Evolutionary conservation across 2,888 invertebrate species (phyloP).

Genomic region (Allacma fusca): DNA sequence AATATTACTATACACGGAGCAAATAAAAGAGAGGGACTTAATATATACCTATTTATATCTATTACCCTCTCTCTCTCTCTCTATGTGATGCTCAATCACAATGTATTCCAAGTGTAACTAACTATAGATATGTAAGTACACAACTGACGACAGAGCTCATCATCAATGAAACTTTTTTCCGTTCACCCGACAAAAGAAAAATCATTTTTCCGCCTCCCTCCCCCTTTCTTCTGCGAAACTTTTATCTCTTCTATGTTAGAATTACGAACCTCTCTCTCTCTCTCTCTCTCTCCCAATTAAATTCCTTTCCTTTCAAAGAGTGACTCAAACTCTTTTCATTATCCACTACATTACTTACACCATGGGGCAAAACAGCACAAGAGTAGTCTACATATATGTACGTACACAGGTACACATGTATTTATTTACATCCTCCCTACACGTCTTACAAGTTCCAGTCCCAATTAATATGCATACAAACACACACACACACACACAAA

Average conservation of each 20-base stretch:
- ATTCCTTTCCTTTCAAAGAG: slow-evolving; percentile 25
- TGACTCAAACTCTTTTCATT: slow-evolving; percentile 31
- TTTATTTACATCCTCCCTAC: too few species aligned
- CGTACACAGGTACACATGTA: too few species aligned
- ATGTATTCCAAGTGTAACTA: too few species aligned
- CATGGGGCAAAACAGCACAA: slow-evolving; percentile 7
- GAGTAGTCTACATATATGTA: neutral
- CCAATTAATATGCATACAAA: too few species aligned
- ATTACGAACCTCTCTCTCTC: slow-evolving; percentile 15
- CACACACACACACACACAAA: too few species aligned
- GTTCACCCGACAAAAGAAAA: slow-evolving; percentile 41
- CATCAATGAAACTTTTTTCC: slow-evolving; percentile 42
- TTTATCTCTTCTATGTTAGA: slow-evolving; percentile 6
- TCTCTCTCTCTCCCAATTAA: slow-evolving; percentile 34
- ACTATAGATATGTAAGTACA: neutral
- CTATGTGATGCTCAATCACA: too few species aligned
- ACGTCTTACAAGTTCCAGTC: too few species aligned
- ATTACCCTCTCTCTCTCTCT: neutral
- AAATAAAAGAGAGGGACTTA: neutral
- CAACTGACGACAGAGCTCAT: slow-evolving; percentile 38
- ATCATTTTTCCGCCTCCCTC: slow-evolving; percentile 25
- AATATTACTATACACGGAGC: slow-evolving; percentile 33
- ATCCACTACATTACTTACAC: slow-evolving; percentile 31
- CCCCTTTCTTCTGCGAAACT: slow-evolving; percentile 17
- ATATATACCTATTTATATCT: neutral